phyloP scores from a whole-genome alignment of 2,113 vertebrate species.

The Conger conger region DNA sequence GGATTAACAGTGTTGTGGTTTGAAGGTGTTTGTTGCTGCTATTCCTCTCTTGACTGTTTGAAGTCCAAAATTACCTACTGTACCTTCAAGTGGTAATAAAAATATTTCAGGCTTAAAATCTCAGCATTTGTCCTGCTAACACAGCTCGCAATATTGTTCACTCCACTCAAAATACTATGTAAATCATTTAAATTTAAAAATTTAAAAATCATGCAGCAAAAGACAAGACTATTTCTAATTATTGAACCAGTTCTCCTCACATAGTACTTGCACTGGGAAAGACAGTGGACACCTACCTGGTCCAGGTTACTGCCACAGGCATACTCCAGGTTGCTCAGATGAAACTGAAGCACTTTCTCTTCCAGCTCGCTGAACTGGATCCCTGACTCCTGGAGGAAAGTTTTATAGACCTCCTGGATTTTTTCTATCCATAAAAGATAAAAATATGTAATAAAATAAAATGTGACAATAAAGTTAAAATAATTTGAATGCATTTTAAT shows the following conservation, averaged over 20 bases:
- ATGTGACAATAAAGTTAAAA: neutral
- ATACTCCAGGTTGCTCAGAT: conserved; percentile 94
- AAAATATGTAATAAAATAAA: neutral
- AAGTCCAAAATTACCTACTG: no score
- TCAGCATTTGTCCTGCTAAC: neutral
- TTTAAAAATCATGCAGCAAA: neutral
- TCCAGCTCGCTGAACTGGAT: conserved; percentile 92
- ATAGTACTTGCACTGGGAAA: neutral
- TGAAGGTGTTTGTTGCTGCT: no score
- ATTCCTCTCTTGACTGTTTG: no score
- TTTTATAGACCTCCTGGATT: conserved; percentile 91
- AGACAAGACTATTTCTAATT: neutral
- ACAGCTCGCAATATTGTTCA: neutral
- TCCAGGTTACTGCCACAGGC: conserved; percentile 90
- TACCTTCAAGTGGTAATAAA: no score
- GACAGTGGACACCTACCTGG: conserved; percentile 68
- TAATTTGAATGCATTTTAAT: neutral
- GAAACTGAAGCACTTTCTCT: conserved; percentile 93
- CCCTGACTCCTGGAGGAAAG: conserved; percentile 91
- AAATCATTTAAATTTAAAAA: no score
- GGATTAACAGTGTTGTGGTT: no score
- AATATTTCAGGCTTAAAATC: neutral
- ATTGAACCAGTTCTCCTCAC: neutral
- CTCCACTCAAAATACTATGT: neutral
- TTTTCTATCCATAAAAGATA: conserved; percentile 73